Evolutionary conservation across 35 echinoderm and acorn worm species (phyloP).

Genomic region (Ptychodera flava): DNA sequence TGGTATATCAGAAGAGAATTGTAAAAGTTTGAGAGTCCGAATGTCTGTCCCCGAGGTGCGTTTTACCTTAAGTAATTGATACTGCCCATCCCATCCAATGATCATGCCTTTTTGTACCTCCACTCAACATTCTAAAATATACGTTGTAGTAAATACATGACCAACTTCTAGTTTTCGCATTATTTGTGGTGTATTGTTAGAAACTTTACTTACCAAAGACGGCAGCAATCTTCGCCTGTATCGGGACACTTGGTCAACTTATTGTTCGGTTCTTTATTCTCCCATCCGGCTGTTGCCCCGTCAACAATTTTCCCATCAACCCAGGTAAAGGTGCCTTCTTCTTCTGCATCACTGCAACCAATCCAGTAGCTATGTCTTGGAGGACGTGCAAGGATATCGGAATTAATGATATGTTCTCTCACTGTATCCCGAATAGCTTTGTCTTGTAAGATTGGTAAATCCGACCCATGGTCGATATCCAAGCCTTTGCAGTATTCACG

Average conservation of each 20-base stretch:
- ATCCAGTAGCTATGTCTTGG: neutral
- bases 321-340: neutral
- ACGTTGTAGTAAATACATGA: too few relatives aligned
- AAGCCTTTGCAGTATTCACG: neutral
- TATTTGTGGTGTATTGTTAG: neutral
- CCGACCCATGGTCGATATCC: neutral
- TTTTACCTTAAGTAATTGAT: neutral
- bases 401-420: neutral
- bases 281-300: neutral
- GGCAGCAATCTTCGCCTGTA: neutral
- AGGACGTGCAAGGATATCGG: neutral
- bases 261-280: neutral
- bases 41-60: too few relatives aligned
- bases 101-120: too few relatives aligned
- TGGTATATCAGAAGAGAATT: too few relatives aligned
- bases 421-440: neutral
- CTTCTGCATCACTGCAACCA: neutral
- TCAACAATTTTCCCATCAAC: neutral
- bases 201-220: neutral
- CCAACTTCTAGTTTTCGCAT: too few relatives aligned
- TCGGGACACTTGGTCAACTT: neutral
- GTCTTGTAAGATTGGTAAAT: neutral
- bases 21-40: too few relatives aligned
- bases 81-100: too few relatives aligned
- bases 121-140: too few relatives aligned